phyloP scores from a whole-genome alignment of 1,140 invertebrate genomes.

The Nasonia vitripennis region DNA sequence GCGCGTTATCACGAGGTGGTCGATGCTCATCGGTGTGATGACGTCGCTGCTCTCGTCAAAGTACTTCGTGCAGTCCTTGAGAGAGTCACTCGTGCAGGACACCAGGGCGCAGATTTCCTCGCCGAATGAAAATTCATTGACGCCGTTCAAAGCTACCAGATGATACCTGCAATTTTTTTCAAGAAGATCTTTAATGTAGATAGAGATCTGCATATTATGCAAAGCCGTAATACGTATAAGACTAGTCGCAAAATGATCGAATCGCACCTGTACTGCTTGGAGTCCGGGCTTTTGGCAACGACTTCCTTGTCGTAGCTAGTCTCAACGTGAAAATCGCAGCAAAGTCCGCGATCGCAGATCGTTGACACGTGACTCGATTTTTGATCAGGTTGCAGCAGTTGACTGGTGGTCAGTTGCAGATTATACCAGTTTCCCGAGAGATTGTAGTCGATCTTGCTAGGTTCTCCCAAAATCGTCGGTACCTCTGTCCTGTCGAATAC shows the following conservation, averaged over 20 bases:
- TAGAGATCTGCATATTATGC: too few relatives aligned
- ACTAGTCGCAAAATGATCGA: too few relatives aligned
- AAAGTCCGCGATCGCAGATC: slow-evolving; percentile 63
- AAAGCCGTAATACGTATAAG: too few relatives aligned
- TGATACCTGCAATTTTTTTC: too few relatives aligned
- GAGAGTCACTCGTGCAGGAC: too few relatives aligned
- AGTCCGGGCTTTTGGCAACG: slow-evolving; percentile 1
- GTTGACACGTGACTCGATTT: slow-evolving; percentile 16
- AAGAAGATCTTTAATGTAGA: too few relatives aligned
- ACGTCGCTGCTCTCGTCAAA: not conserved
- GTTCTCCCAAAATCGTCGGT: slow-evolving; percentile 42
- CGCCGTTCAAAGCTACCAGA: too few relatives aligned
- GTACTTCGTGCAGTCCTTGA: not conserved
- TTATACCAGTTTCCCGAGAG: slow-evolving; percentile 47
- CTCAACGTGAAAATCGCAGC: slow-evolving; percentile 61
- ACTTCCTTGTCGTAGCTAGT: slow-evolving; percentile 6
- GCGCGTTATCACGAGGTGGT: not conserved
- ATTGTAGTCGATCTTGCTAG: not conserved
- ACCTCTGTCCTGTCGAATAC: slow-evolving; percentile 54
- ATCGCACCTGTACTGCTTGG: slow-evolving; percentile 58
- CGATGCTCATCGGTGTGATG: not conserved
- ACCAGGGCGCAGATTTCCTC: too few relatives aligned
- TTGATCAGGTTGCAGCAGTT: slow-evolving; percentile 44
- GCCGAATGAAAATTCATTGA: too few relatives aligned
- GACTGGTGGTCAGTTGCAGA: slow-evolving; percentile 54